A percentile compares a stretch with the other conserved stretches of the same genome.
phyloP scores from a whole-genome alignment of 2,797 vertebrate genomes.

The Sparus aurata region DNA sequence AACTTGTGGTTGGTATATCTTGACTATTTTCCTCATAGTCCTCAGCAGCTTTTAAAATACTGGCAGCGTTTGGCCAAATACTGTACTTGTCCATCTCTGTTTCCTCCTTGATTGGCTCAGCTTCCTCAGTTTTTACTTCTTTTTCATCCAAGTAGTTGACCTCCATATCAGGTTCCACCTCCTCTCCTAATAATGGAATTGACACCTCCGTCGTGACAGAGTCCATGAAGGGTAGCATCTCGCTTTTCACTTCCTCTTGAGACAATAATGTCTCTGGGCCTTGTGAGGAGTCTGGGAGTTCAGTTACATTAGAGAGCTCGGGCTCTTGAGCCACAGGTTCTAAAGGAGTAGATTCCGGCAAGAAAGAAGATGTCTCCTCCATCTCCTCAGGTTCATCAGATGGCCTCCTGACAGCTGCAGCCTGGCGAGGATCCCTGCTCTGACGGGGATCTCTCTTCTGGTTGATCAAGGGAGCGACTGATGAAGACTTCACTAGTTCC shows the following conservation, averaged over 20 bases:
- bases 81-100: conserved; percentile 82
- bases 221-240: conserved; percentile 79
- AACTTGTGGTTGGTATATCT: conserved; percentile 75
- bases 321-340: conserved; percentile 59
- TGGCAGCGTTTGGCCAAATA: conserved; percentile 89
- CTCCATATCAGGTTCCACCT: conserved; percentile 85
- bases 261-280: conserved; percentile 44
- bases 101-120: conserved; percentile 68
- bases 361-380: conserved; percentile 60
- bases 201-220: conserved; percentile 75
- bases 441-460: conserved; percentile 90
- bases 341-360: conserved; percentile 60
- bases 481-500: conserved; percentile 83
- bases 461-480: conserved; percentile 83
- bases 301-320: conserved; percentile 11
- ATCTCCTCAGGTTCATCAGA: conserved; percentile 74
- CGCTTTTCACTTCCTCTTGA: conserved; percentile 72
- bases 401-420: conserved; percentile 72
- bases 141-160: conserved; percentile 77
- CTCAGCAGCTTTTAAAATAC: conserved; percentile 84
- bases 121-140: conserved; percentile 64
- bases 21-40: conserved; percentile 81
- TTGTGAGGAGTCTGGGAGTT: conserved; percentile 50
- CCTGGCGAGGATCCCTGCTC: conserved; percentile 92
- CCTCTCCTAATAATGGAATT: conserved; percentile 88